Evolutionary conservation across 2,888 invertebrate genomes (phyloP).

Genomic region (Drosophila formosana): DNA sequence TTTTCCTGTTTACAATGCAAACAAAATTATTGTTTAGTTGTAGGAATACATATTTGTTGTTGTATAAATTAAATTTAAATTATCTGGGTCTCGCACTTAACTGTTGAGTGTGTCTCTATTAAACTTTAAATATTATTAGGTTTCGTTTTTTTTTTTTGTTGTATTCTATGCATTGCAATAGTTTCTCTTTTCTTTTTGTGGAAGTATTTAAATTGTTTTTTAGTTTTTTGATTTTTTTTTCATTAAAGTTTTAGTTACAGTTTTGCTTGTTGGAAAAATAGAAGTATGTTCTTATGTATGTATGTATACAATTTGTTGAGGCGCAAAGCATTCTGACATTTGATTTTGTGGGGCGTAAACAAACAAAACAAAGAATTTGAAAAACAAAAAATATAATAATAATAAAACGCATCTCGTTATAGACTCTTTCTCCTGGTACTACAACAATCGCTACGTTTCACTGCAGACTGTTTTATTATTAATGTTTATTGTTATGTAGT

Average conservation of each 20-base stretch:
- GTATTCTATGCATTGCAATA: conserved; percentile 35
- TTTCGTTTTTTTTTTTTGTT: conserved; percentile 14
- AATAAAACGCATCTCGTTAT: conserved; percentile 32
- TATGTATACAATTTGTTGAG: conserved; percentile 34
- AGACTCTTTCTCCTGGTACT: conserved; percentile 37
- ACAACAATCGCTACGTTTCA: conserved; percentile 19
- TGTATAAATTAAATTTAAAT: conserved; percentile 60
- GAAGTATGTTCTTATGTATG: conserved; percentile 56
- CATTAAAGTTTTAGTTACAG: conserved; percentile 40
- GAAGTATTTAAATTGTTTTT: conserved; percentile 45
- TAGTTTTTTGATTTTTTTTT: conserved; percentile 18
- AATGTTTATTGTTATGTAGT: conserved; percentile 39
- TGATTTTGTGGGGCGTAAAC: conserved; percentile 66
- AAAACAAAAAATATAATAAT: conserved; percentile 43
- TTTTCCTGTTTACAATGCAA: conserved; percentile 47
- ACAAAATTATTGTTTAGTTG: conserved; percentile 54
- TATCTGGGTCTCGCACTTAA: conserved; percentile 56
- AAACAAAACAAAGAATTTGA: conserved; percentile 38
- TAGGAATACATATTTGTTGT: conserved; percentile 64
- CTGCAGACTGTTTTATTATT: conserved; percentile 24
- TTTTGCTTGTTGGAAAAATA: conserved; percentile 69
- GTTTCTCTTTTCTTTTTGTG: conserved; percentile 39
- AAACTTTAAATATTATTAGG: conserved; percentile 23
- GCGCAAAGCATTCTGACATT: conserved; percentile 73
- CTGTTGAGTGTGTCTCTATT: conserved; percentile 14